A percentile compares a stretch with the other conserved stretches of the same genome.
phyloP scores from a whole-genome alignment of 1,140 invertebrate genomes.

The Drosophila quadrilineata region DNA sequence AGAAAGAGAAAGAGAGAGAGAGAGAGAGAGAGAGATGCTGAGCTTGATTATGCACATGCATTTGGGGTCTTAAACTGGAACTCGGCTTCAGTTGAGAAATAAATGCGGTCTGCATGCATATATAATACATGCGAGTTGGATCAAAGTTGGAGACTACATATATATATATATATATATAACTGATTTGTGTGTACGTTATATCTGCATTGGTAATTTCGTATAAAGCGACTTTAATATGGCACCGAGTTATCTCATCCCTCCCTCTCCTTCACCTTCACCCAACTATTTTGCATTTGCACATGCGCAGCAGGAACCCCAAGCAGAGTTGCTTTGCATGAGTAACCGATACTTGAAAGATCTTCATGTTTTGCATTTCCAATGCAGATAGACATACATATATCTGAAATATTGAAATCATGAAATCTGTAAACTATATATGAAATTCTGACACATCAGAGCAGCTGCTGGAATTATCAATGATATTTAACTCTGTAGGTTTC shows the following conservation, averaged over 20 bases:
- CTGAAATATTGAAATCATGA: no score
- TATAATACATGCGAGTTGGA: slow-evolving; percentile 15
- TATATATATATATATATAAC: slow-evolving; percentile 74
- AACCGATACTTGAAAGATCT: slow-evolving; percentile 21
- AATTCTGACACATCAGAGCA: no score
- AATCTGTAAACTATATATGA: no score
- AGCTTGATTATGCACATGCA: slow-evolving; percentile 75
- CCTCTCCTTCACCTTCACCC: background rate
- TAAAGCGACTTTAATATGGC: slow-evolving; percentile 71
- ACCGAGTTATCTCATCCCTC: slow-evolving; percentile 40
- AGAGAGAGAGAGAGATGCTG: no score
- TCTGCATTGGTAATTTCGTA: slow-evolving; percentile 77
- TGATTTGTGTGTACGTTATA: slow-evolving; percentile 72
- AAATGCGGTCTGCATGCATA: slow-evolving; percentile 56
- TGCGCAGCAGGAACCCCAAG: slow-evolving; percentile 22
- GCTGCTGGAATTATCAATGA: no score
- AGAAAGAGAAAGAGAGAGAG: no score
- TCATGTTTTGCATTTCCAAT: slow-evolving; percentile 48
- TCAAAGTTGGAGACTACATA: slow-evolving; percentile 24
- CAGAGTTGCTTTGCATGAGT: slow-evolving; percentile 64
- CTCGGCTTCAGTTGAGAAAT: slow-evolving; percentile 48
- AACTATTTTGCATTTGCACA: slow-evolving; percentile 31
- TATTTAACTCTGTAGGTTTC: no score
- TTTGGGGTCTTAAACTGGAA: slow-evolving; percentile 32
- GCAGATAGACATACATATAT: no score